Conservation (phyloP, 2,888 invertebrate species). For the Eristalinus sepulchralis region DNA sequence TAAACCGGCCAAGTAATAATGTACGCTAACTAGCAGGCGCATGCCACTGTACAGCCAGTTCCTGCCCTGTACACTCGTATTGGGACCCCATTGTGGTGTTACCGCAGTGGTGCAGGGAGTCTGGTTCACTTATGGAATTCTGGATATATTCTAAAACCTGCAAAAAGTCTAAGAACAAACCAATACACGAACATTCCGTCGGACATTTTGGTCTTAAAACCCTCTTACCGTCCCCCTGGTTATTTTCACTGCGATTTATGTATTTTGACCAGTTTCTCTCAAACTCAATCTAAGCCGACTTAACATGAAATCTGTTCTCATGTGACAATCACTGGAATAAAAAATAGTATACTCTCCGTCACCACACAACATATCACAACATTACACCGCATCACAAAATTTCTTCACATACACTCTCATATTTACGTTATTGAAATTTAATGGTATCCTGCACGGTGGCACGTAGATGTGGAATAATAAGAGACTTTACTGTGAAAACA, state of each 20-base stretch:
- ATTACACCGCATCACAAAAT: slow-evolving; percentile 33
- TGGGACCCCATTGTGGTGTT: too few relatives aligned
- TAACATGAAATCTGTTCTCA: slow-evolving; percentile 7
- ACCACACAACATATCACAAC: slow-evolving; percentile 12
- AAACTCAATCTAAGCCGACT: neutral
- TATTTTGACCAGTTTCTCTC: neutral
- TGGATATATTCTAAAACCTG: too few relatives aligned
- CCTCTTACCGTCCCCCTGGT: neutral
- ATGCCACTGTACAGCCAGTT: too few relatives aligned
- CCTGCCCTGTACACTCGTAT: too few relatives aligned
- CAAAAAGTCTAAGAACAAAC: too few relatives aligned
- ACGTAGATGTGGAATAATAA: slow-evolving; percentile 65
- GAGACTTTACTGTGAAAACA: slow-evolving; percentile 67
- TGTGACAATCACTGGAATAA: slow-evolving; percentile 33
- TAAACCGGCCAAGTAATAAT: too few relatives aligned
- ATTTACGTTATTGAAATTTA: slow-evolving; percentile 69
- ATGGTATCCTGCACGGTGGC: slow-evolving; percentile 52
- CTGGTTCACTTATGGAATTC: too few relatives aligned
- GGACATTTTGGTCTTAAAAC: neutral
- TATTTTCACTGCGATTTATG: neutral
- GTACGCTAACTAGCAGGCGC: too few relatives aligned
- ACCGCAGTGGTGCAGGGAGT: too few relatives aligned
- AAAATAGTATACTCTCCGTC: slow-evolving; percentile 32
- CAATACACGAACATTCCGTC: too few relatives aligned
- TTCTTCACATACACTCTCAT: slow-evolving; percentile 39